Evolutionary conservation across 2,888 invertebrate genomes (phyloP).

Genomic region (Steromphala cineraria): DNA sequence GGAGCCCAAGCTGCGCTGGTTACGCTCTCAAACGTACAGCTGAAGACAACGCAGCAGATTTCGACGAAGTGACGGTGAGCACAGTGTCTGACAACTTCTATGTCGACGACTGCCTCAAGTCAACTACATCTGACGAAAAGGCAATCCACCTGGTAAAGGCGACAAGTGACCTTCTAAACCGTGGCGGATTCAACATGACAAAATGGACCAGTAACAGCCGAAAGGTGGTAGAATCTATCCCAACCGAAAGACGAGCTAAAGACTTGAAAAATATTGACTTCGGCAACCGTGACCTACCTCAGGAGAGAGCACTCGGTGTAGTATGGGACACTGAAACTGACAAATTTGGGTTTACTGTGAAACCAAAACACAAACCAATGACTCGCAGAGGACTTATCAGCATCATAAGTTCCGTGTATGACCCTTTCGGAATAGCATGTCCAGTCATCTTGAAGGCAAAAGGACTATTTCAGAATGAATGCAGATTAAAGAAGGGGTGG

Average conservation of each 20-base stretch:
- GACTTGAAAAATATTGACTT: background rate
- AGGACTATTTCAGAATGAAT: background rate
- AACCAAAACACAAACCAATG: background rate
- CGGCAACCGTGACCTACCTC: background rate
- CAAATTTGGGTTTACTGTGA: background rate
- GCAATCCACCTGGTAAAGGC: background rate
- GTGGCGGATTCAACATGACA: background rate
- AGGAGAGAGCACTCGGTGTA: background rate
- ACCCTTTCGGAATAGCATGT: background rate
- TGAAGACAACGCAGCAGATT: background rate
- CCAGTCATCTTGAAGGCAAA: background rate
- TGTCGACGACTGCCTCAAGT: slow-evolving; percentile 32
- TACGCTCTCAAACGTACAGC: slow-evolving; percentile 14
- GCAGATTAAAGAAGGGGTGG: background rate
- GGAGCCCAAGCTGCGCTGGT: slow-evolving; percentile 21
- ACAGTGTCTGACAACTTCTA: slow-evolving; percentile 27
- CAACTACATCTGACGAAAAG: background rate
- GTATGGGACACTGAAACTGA: background rate
- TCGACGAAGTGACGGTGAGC: background rate
- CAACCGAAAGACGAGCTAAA: background rate
- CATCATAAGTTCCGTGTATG: background rate
- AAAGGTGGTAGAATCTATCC: background rate
- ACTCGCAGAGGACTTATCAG: background rate
- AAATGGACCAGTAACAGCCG: background rate
- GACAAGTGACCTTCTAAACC: background rate